A percentile compares a stretch with the other conserved stretches of the same genome.
Conservation (phyloP, 2,113 vertebrate genomes). For the Amazona vittata region DNA sequence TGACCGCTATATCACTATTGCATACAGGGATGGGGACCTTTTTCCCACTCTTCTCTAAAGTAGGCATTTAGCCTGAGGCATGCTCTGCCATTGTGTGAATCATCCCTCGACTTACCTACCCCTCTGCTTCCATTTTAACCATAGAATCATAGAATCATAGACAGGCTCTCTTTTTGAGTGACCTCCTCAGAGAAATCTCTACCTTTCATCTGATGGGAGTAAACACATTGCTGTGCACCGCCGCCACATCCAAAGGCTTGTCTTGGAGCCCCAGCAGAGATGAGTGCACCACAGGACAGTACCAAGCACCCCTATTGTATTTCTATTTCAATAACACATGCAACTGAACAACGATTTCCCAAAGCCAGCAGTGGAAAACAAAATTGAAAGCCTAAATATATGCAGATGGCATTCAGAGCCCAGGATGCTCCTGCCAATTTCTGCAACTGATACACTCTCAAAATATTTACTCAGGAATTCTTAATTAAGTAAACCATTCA, state of each 20-base stretch:
- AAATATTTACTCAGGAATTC: slow-evolving; percentile 71
- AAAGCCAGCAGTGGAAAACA: slow-evolving; percentile 11
- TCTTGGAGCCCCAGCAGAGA: neutral
- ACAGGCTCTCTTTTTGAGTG: neutral
- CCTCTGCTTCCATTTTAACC: neutral
- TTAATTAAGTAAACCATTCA: slow-evolving; percentile 60
- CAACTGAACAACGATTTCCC: neutral
- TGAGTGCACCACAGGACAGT: neutral
- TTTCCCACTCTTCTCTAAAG: neutral
- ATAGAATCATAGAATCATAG: no score
- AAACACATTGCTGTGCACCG: rapidly evolving
- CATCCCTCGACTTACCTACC: neutral
- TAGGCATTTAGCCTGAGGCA: rapidly evolving
- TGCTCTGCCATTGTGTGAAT: neutral
- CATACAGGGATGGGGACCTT: no score
- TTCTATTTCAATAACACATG: neutral
- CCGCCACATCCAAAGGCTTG: neutral
- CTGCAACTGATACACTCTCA: slow-evolving; percentile 42
- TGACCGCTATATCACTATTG: rapidly evolving
- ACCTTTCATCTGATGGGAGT: neutral
- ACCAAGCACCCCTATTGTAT: neutral
- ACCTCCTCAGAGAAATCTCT: neutral
- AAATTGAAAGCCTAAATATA: slow-evolving; percentile 53
- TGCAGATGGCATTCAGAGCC: slow-evolving; percentile 54
- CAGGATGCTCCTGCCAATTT: slow-evolving; percentile 19